Percentiles rank a stretch among this genome's conserved stretches.
phyloP scores from a whole-genome alignment of 2,797 vertebrate species.

The Pseudopleuronectes americanus region DNA sequence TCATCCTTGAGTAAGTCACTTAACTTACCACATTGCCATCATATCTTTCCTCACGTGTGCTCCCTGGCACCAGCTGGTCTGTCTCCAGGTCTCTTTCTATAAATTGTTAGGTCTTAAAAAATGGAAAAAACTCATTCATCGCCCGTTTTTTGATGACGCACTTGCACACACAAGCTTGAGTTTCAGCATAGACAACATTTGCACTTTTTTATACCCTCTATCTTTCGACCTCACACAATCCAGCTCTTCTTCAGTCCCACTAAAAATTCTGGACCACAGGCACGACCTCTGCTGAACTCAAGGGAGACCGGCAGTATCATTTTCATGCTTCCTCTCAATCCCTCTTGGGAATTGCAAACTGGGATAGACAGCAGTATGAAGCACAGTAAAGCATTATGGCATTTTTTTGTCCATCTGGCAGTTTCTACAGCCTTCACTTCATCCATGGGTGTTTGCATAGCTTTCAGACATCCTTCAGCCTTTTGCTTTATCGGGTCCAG shows the following conservation, averaged over 20 bases:
- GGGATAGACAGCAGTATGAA: conserved; percentile 20
- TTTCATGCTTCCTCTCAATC: conserved; percentile 41
- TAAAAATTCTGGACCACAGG: conserved; percentile 39
- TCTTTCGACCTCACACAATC: not conserved
- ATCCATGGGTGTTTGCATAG: conserved; percentile 49
- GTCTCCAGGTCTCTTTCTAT: conserved; percentile 30
- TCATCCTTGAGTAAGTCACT: no score
- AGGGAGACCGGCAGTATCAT: conserved; percentile 44
- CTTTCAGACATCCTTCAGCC: conserved; percentile 44
- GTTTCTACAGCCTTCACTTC: conserved; percentile 28
- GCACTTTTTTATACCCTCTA: conserved; percentile 1
- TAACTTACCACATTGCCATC: conserved; percentile 31
- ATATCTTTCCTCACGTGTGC: not conserved
- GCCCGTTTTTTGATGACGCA: conserved; percentile 37
- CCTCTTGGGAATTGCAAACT: conserved; percentile 31
- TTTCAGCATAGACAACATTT: not conserved
- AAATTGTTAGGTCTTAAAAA: conserved; percentile 52
- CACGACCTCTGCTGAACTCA: conserved; percentile 38
- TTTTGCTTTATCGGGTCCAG: conserved; percentile 34
- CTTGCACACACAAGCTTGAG: not conserved
- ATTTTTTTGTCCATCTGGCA: conserved; percentile 32
- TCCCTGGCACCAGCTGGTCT: conserved; percentile 8
- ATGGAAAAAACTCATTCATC: conserved; percentile 2
- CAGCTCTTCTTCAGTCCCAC: not conserved
- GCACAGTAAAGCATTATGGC: conserved; percentile 40